phyloP scores from a whole-genome alignment of 2,113 vertebrate species.

The Chloroceryle aenea region DNA sequence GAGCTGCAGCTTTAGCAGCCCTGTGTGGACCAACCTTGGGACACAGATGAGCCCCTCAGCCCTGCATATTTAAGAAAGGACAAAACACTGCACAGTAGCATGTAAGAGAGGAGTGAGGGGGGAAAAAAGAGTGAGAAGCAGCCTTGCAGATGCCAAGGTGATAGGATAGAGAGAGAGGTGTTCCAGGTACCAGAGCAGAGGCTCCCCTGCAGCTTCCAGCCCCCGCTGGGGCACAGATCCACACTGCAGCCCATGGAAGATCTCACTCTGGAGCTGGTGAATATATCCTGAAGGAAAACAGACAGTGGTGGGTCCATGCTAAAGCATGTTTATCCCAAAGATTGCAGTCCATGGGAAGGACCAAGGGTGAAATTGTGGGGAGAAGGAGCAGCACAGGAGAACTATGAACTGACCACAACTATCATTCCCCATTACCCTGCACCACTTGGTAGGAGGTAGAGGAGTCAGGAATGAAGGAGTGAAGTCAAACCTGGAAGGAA shows the following conservation, averaged over 20 bases:
- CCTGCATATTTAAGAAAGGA: background rate
- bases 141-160: background rate
- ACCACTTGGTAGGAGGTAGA: fast-evolving
- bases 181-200: background rate
- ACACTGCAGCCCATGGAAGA: background rate
- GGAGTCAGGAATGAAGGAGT: background rate
- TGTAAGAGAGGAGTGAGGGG: background rate
- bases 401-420: background rate
- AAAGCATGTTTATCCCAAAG: background rate
- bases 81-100: background rate
- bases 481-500: background rate
- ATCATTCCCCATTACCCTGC: fast-evolving
- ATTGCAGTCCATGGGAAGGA: background rate
- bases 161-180: background rate
- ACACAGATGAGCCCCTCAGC: background rate
- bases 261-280: fast-evolving
- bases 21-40: background rate
- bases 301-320: background rate
- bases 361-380: fast-evolving
- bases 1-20: background rate
- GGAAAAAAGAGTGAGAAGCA: background rate
- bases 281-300: background rate
- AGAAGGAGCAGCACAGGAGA: background rate
- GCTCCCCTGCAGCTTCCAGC: background rate
- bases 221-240: background rate